Conservation (phyloP, 2,797 vertebrate species). For the Salmo trutta region DNA sequence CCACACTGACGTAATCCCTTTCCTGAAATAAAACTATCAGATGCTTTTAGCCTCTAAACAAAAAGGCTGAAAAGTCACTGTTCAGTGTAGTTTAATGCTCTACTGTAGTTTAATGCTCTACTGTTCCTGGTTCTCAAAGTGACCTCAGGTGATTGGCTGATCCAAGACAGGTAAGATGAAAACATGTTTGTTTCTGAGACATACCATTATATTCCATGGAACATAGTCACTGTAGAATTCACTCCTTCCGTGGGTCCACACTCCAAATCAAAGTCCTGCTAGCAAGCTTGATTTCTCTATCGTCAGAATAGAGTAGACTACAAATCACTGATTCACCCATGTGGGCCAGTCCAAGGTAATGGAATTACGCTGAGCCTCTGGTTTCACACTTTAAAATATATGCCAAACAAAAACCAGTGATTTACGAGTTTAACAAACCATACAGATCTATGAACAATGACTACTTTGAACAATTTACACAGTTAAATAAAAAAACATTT, state of each 20-base stretch:
- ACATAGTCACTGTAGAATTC: not conserved
- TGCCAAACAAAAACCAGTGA: too few relatives aligned
- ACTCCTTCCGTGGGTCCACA: not conserved
- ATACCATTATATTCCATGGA: not conserved
- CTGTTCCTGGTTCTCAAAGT: not conserved
- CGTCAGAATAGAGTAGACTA: not conserved
- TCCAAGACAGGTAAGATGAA: not conserved
- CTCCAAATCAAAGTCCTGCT: not conserved
- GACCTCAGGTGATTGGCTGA: not conserved
- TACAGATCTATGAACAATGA: too few relatives aligned
- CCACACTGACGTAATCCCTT: conserved; percentile 65
- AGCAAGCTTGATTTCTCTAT: not conserved
- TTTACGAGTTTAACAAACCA: too few relatives aligned
- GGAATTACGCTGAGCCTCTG: too few relatives aligned
- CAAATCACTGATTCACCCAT: not conserved
- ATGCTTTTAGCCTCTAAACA: conserved; percentile 40
- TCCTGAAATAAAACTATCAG: conserved; percentile 60
- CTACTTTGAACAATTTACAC: too few relatives aligned
- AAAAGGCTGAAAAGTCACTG: not conserved
- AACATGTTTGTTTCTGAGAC: not conserved
- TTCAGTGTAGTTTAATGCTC: conserved; percentile 10
- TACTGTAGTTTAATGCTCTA: conserved; percentile 14
- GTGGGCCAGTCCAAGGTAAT: not conserved
- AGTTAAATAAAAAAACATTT: too few relatives aligned
- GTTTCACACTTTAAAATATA: too few relatives aligned